Percentiles rank a stretch among this genome's conserved stretches.
Conservation (phyloP, 2,113 vertebrate species). For the Probosciger aterrimus region DNA sequence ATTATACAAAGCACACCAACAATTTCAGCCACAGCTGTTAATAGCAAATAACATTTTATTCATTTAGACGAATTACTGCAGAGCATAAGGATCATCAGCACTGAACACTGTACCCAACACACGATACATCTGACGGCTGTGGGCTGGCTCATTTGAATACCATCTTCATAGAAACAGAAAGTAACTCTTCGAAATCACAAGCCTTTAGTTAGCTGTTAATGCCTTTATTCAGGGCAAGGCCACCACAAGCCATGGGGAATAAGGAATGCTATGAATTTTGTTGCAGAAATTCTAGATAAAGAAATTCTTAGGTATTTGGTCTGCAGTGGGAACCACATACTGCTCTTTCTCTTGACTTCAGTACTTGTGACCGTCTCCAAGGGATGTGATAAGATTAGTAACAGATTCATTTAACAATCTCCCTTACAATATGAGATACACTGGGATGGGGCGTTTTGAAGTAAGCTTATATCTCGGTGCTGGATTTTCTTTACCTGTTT, state of each 20-base stretch:
- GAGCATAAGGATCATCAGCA: background rate
- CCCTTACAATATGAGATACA: background rate
- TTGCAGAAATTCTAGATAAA: background rate
- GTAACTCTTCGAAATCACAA: background rate
- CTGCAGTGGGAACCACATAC: background rate
- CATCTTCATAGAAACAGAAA: background rate
- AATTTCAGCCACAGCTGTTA: background rate
- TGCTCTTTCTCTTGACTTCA: background rate
- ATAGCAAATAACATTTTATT: background rate
- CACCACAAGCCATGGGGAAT: too few species aligned
- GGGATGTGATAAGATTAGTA: background rate
- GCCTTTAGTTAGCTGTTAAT: background rate
- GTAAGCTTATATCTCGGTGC: accelerated
- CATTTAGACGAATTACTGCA: background rate
- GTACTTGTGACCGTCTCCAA: background rate
- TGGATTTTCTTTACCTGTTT: conserved; percentile 82
- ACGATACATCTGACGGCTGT: accelerated
- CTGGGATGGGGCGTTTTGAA: background rate
- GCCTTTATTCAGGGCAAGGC: background rate
- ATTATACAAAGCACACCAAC: background rate
- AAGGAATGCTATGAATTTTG: background rate
- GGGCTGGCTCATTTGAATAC: background rate
- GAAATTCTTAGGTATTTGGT: background rate
- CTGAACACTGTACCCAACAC: background rate
- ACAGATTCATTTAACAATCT: background rate